Base-by-base conservation (phyloP, 53 echinoderm and acorn worm species). In the Zoroaster sp. region DNA sequence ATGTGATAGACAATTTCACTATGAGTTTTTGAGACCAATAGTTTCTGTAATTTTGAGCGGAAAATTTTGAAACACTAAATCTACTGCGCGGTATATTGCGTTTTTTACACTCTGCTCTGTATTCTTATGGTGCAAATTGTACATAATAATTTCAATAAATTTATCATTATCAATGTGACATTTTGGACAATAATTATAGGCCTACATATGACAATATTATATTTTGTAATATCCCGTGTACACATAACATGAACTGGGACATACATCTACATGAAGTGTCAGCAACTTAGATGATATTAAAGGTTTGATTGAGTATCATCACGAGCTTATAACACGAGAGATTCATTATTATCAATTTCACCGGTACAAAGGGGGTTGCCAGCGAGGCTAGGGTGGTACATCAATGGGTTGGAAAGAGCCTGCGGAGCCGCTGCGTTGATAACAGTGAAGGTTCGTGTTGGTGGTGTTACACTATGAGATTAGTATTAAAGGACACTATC, bases 361-460 rank as follows among this genome's bases (percentile, higher is more conserved):
- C 59, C 21, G 79, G 79, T 21, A 59, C 37, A 79, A 77, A 77
- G 20, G 79, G n/a, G 79, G 79, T 54, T 79, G 79, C 79, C 79
- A 68, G 13, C 38, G 43, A 66, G 83, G 67, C 83, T 66, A 67
- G 30, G 43, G 3, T 17, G 42, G 69, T 28, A 5, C 12, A 63
- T 44, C 28, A 66, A 44, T 83, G 66, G 71, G 49, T 4, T 35
- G 10, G 40, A 42, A 37, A 49, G 31, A 36, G 59, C 25, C 49
- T 35, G 5, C 46, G 46, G 71, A 49, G 34, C 51, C 71, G 71
- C 37, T 39, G 85, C 35, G 51, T 45, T 79, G 36, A 85, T 71
- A 85, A 85, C 47, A n/a, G 71, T 2, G 18, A 71, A 35, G 44
- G 85, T 85, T 85, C 85, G 85, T 85, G 85, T 85, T 17, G 85